These are phyloP conservation scores for Grammomys surdaster DNA, from an alignment of 2,113 vertebrate genomes.

Conservation along the genomic window DNA sequence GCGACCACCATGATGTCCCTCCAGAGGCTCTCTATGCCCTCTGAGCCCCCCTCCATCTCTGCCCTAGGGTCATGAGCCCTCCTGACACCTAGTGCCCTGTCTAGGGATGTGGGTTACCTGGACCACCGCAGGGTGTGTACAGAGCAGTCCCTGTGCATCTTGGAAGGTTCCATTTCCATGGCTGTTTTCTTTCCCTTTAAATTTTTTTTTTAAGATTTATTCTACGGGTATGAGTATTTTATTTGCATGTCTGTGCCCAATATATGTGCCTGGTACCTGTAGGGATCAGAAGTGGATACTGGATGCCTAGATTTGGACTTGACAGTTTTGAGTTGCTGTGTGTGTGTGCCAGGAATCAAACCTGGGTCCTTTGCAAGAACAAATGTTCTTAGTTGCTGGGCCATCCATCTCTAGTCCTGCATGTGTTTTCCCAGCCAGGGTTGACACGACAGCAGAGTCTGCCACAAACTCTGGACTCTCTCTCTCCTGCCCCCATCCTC, in stretches of 20 bases:
- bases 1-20: not conserved
- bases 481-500: not conserved
- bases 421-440: not conserved
- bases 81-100: too few relatives aligned
- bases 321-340: not conserved
- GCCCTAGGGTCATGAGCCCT: not conserved
- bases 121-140: not conserved
- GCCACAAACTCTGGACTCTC: not conserved
- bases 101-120: not conserved
- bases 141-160: not conserved
- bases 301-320: not conserved
- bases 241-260: not conserved
- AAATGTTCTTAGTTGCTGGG: not conserved
- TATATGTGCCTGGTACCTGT: not conserved
- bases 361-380: not conserved
- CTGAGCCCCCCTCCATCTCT: too few relatives aligned
- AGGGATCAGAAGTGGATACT: not conserved
- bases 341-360: not conserved
- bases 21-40: not conserved
- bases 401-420: not conserved
- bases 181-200: not conserved
- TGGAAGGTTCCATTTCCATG: too few relatives aligned
- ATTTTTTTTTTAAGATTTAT: not conserved
- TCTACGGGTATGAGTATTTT: not conserved
- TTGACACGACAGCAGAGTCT: not conserved